Conservation (phyloP, 2,888 invertebrate genomes). For the Lingula anatina region DNA sequence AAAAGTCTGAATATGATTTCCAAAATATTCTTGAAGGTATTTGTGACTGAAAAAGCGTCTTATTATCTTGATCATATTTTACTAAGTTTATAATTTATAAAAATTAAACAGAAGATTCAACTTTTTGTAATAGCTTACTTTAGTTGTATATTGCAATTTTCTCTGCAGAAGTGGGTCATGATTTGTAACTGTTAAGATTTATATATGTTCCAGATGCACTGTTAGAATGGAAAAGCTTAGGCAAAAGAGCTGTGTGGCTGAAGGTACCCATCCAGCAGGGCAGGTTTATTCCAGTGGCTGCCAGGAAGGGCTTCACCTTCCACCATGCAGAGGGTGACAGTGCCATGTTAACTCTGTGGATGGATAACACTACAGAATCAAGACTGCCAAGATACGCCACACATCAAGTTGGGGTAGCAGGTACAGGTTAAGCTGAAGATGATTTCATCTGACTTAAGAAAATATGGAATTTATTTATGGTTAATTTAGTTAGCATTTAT, state of each 20-base stretch:
- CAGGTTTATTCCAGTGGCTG: conserved; percentile 26
- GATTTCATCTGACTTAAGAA: too few relatives aligned
- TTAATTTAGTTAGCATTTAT: too few relatives aligned
- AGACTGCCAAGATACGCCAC: conserved; percentile 39
- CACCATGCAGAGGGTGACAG: conserved; percentile 42
- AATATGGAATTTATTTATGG: too few relatives aligned
- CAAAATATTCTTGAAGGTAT: conserved; percentile 3
- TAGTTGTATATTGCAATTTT: too few relatives aligned
- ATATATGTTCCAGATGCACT: conserved; percentile 19
- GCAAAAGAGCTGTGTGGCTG: conserved; percentile 31
- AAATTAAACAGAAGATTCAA: too few relatives aligned
- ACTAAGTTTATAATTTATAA: too few relatives aligned
- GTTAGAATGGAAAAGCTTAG: conserved; percentile 22
- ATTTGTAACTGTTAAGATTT: background rate
- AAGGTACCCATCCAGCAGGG: conserved; percentile 29
- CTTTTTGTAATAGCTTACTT: too few relatives aligned
- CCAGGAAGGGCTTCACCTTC: conserved; percentile 33
- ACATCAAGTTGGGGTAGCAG: conserved; percentile 47
- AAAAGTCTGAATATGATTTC: conserved; percentile 3
- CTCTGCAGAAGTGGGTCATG: too few relatives aligned
- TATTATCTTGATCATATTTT: too few relatives aligned
- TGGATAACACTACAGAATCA: conserved; percentile 16
- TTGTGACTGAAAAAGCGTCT: too few relatives aligned
- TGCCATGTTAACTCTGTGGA: conserved; percentile 35
- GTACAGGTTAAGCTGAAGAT: too few relatives aligned